Percentiles rank a stretch among this genome's conserved stretches.
These are phyloP conservation scores for Mactra quadrangularis DNA, from an alignment of 1,140 invertebrate genomes.

Conservation along the genomic window DNA sequence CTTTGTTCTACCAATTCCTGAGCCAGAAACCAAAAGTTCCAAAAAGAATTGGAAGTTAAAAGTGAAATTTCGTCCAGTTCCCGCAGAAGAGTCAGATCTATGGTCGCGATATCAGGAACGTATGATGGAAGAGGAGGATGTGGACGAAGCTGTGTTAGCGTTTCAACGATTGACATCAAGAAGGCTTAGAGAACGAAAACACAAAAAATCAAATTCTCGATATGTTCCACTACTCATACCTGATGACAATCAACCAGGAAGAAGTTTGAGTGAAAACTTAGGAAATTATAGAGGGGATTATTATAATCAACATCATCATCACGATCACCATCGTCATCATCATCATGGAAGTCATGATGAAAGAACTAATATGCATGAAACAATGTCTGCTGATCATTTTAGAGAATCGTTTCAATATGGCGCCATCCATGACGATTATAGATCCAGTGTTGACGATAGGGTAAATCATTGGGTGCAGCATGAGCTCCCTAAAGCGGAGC, in stretches of 20 bases:
- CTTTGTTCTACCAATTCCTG: slow-evolving; percentile 26
- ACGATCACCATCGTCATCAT: too few relatives aligned
- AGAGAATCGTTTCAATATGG: slow-evolving; percentile 34
- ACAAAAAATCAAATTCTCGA: neutral
- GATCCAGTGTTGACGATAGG: neutral
- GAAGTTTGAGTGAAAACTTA: too few relatives aligned
- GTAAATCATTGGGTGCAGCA: too few relatives aligned
- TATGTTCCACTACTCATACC: slow-evolving; percentile 22
- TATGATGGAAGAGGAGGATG: neutral
- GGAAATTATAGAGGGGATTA: too few relatives aligned
- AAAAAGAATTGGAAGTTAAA: slow-evolving; percentile 20
- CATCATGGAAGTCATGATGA: neutral
- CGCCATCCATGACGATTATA: slow-evolving; percentile 37
- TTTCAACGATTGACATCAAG: slow-evolving; percentile 43
- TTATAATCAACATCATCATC: too few relatives aligned
- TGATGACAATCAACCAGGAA: neutral
- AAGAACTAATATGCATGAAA: neutral
- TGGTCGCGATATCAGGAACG: slow-evolving; percentile 15
- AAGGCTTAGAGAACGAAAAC: neutral
- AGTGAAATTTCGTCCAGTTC: slow-evolving; percentile 43
- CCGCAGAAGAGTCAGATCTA: slow-evolving; percentile 1
- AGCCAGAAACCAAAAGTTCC: neutral
- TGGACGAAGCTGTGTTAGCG: slow-evolving; percentile 40
- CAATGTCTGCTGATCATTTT: slow-evolving; percentile 14
- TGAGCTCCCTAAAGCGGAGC: too few relatives aligned